Conservation (phyloP, 2,888 invertebrate genomes). For the Drosophila sordidula region DNA sequence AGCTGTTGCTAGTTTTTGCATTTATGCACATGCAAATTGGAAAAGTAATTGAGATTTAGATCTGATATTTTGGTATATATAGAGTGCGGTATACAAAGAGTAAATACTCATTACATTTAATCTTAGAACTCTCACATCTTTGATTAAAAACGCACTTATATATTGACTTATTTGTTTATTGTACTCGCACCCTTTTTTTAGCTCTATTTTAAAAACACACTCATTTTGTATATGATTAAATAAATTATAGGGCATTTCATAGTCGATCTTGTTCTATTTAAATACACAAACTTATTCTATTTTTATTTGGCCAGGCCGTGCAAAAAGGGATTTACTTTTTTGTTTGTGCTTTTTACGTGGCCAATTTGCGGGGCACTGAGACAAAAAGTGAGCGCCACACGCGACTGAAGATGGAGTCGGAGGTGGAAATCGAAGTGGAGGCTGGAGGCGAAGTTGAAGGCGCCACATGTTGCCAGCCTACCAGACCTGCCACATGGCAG, state of each 20-base stretch:
- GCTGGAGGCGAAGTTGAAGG: slow-evolving; percentile 1
- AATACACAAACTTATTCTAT: slow-evolving; percentile 30
- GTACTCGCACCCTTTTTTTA: too few species aligned
- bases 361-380: slow-evolving; percentile 53
- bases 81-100: too few species aligned
- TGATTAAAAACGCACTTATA: too few species aligned
- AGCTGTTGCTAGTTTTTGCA: neutral
- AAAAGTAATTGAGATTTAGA: neutral
- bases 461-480: slow-evolving; percentile 49
- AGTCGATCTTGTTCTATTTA: neutral
- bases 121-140: too few species aligned
- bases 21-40: neutral
- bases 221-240: too few species aligned
- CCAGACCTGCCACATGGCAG: slow-evolving; percentile 37
- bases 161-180: too few species aligned
- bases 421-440: neutral
- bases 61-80: neutral
- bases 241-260: neutral
- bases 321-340: slow-evolving; percentile 16
- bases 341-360: slow-evolving; percentile 44
- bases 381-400: slow-evolving; percentile 6
- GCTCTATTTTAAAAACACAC: too few species aligned
- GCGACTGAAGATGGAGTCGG: slow-evolving; percentile 1
- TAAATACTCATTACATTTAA: too few species aligned
- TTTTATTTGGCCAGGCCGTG: slow-evolving; percentile 52